phyloP scores from a whole-genome alignment of 2,888 invertebrate genomes.

The Noctua pronuba region DNA sequence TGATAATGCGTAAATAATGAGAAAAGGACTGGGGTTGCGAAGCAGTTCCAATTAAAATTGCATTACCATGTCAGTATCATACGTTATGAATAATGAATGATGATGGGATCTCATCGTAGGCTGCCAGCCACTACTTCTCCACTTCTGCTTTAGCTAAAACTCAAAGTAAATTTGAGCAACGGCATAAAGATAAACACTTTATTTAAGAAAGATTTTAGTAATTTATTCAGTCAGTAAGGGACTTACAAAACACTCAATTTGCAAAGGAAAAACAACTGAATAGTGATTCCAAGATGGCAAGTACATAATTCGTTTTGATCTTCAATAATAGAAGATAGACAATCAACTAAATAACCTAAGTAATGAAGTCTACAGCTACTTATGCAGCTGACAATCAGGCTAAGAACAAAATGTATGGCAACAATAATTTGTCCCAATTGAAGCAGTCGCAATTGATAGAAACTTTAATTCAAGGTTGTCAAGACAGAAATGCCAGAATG shows the following conservation, averaged over 20 bases:
- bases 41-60: conserved; percentile 12
- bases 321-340: background rate
- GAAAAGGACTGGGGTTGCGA: background rate
- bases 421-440: conserved; percentile 45
- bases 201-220: background rate
- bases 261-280: background rate
- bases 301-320: background rate
- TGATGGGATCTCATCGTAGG: background rate
- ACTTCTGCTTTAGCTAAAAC: background rate
- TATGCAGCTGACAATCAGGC: conserved; percentile 2
- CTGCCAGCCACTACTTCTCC: background rate
- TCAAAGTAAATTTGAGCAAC: background rate
- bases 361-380: background rate
- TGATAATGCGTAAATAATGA: conserved; percentile 15
- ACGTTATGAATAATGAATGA: conserved; percentile 3
- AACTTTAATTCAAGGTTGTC: conserved; percentile 46
- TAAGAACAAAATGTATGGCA: conserved; percentile 2
- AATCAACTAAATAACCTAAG: conserved; percentile 7
- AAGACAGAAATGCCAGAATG: conserved; percentile 5
- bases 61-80: conserved; percentile 6
- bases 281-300: background rate
- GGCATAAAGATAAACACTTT: background rate
- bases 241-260: background rate
- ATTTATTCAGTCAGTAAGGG: background rate
- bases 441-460: conserved; percentile 23